phyloP scores from a whole-genome alignment of 2,113 vertebrate species.

The Stomatorhinus ivindoensis region DNA sequence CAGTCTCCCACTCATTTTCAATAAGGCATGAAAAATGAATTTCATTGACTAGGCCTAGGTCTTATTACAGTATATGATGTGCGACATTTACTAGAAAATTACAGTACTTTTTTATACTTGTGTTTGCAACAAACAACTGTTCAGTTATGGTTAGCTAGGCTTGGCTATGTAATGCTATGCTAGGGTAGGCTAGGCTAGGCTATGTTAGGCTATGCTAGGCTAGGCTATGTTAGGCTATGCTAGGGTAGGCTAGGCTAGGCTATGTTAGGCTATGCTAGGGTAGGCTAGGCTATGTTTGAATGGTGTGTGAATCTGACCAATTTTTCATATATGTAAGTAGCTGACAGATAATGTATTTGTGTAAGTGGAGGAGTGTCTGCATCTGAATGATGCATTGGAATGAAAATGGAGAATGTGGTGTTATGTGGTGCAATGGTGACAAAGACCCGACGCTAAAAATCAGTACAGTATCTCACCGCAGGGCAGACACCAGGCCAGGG shows the following conservation, averaged over 20 bases:
- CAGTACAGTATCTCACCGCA: slow-evolving; percentile 27
- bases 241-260: background rate
- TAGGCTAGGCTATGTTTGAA: background rate
- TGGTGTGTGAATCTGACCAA: background rate
- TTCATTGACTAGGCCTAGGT: too few relatives aligned
- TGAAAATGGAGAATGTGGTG: background rate
- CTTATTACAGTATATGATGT: too few relatives aligned
- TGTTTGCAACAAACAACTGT: background rate
- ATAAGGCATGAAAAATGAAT: background rate
- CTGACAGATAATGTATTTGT: background rate
- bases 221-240: background rate
- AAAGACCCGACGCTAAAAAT: background rate
- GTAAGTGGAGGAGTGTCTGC: background rate
- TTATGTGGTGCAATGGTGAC: background rate
- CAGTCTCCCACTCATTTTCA: background rate
- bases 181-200: background rate
- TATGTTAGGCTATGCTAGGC: background rate
- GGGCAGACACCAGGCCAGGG: slow-evolving; percentile 38
- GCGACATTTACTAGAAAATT: too few relatives aligned
- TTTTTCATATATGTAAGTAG: background rate
- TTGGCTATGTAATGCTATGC: background rate
- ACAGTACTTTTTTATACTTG: background rate
- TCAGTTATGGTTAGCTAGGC: background rate
- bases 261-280: background rate
- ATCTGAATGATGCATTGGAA: background rate